Percentiles rank a stretch among this genome's conserved stretches.
Evolutionary conservation across 1,140 invertebrate genomes (phyloP).

Genomic region (Marisa cornuarietis): DNA sequence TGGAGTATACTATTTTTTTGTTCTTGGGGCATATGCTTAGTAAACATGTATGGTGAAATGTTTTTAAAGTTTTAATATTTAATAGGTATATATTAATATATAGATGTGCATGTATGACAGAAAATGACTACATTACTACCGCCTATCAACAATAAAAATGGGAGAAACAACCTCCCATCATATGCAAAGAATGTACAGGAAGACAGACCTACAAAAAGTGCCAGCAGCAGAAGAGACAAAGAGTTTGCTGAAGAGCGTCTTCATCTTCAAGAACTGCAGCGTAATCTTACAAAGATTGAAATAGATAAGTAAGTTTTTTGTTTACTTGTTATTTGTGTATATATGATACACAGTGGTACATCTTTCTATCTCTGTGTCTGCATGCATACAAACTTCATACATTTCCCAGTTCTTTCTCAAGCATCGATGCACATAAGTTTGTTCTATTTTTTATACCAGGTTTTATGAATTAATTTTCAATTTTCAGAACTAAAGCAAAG

Average conservation of each 20-base stretch:
- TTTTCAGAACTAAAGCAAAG: neutral
- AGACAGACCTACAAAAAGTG: slow-evolving; percentile 35
- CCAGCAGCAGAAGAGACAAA: slow-evolving; percentile 42
- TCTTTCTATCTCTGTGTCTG: neutral
- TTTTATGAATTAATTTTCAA: neutral
- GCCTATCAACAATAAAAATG: slow-evolving; percentile 36
- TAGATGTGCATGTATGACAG: neutral
- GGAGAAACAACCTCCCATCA: slow-evolving; percentile 1
- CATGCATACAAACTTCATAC: neutral
- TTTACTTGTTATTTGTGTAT: neutral
- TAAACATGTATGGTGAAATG: neutral
- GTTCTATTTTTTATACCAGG: too few species aligned
- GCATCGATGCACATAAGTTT: too few species aligned
- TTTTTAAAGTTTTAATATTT: neutral
- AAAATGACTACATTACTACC: slow-evolving; percentile 58
- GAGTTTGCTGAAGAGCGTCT: slow-evolving; percentile 38
- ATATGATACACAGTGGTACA: neutral
- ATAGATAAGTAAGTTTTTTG: slow-evolving; percentile 28
- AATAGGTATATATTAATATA: too few species aligned
- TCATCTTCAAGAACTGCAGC: slow-evolving; percentile 16
- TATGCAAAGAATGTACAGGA: slow-evolving; percentile 17
- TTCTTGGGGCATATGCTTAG: too few species aligned
- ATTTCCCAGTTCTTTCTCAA: neutral
- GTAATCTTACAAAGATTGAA: slow-evolving; percentile 22
- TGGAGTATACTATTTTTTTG: too few species aligned